Base-by-base conservation (phyloP, 1,140 invertebrate genomes). In the Anastrepha ludens region DNA sequence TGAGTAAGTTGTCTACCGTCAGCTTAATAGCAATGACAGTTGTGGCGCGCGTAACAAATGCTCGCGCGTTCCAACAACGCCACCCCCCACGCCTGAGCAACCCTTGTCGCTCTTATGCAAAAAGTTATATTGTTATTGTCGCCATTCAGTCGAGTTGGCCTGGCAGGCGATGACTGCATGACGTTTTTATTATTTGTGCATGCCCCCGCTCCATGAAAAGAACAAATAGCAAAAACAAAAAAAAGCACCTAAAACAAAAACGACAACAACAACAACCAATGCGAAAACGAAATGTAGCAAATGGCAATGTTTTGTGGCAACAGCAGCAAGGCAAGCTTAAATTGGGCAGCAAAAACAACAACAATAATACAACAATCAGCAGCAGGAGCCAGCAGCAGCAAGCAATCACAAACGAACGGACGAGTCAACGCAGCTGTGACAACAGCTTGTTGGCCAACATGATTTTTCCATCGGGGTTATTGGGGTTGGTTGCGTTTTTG, bases 391-490 rank as follows among this genome's bases (percentile, higher is more conserved):
- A 55, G 50, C 50, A 55, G 64, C 11, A 29, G 64, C 64, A 67
- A 67, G 64, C 64, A 67, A 67, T 67, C 67, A 47, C 39, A 55
- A 55, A 55, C 50, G 50, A 55, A 55, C 50, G n/a, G n/a, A 39
- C 39, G 67, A 74, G 67, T 74, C 47, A 81, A 81, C 74, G 74
- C 74, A 81, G 74, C 74, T 81, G 74, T 55, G 74, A 55, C 74
- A 81, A 81, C 47, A 81, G 74, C 74, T 55, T 81, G 74, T 81
- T 81, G 74, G 74, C 47, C 74, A 81, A 81, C 47, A 58, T 55
- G 74, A 58, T 81, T 81, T 81, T 55, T 50, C 47, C 47, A 81
- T 17, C 74, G 47, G 5, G 6, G 13, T 55, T 55, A 55, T 7
- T 50, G 70, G 41, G 39, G 70, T 47, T 81, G 74, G 50, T 55